Percentiles rank a stretch among this genome's conserved stretches.
Conservation (phyloP, 2,888 invertebrate species). For the Deilephila elpenor region DNA sequence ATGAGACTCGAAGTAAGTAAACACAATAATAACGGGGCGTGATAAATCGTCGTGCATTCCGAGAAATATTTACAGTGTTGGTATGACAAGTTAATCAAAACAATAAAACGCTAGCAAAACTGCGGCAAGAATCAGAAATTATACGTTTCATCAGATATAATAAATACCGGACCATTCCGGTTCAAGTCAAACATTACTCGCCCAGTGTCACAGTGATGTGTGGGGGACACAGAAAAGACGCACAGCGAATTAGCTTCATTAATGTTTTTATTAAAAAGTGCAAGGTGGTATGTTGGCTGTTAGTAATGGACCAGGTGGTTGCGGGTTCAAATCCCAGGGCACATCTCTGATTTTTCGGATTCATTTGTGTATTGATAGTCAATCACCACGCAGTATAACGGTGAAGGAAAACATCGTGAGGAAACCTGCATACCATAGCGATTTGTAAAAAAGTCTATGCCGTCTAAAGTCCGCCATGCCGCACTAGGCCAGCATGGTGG, state of each 20-base stretch:
- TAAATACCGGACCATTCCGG: constrained; percentile 57
- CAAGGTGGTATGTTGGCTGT: no score
- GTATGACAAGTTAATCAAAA: constrained; percentile 24
- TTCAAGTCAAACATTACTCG: constrained; percentile 68
- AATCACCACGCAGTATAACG: no score
- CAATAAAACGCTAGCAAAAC: constrained; percentile 27
- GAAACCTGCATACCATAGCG: no score
- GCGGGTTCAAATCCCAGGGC: no score
- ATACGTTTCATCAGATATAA: constrained; percentile 58
- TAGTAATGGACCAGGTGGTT: no score
- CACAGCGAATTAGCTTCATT: constrained; percentile 1
- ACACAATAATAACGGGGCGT: background rate
- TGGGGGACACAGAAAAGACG: constrained; percentile 40
- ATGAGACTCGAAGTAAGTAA: background rate
- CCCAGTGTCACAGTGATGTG: constrained; percentile 48
- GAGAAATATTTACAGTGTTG: constrained; percentile 5
- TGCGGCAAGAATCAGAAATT: constrained; percentile 29
- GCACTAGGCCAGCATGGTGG: no score
- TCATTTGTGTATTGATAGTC: no score
- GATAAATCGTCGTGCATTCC: background rate
- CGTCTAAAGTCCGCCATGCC: no score
- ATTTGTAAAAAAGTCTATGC: no score
- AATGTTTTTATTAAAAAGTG: background rate
- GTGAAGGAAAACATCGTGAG: no score
- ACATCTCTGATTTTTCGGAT: no score